phyloP scores from a whole-genome alignment of 2,113 vertebrate species.

The Carettochelys insculpta region DNA sequence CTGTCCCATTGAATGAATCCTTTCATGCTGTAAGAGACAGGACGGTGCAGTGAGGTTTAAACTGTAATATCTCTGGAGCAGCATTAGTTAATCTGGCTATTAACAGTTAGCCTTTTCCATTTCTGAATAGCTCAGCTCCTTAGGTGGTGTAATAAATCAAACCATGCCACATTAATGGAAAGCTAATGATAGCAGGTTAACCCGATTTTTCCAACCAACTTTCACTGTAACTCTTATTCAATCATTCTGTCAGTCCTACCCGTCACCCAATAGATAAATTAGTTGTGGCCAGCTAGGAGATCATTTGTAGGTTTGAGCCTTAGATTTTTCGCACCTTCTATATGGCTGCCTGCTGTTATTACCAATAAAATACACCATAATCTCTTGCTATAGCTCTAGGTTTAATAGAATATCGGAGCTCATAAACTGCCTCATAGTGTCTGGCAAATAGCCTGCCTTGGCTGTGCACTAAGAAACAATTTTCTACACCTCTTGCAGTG shows the following conservation, averaged over 20 bases:
- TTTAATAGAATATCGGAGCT: constrained; percentile 12
- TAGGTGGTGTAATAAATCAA: constrained; percentile 57
- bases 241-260: background rate
- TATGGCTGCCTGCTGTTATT: background rate
- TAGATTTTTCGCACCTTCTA: background rate
- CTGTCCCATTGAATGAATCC: background rate
- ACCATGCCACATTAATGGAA: constrained; percentile 28
- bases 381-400: background rate
- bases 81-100: constrained; percentile 54
- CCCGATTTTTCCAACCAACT: constrained; percentile 2
- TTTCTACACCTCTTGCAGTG: background rate
- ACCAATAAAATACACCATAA: background rate
- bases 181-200: constrained; percentile 55
- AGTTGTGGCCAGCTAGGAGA: no score
- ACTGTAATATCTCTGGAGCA: constrained; percentile 46
- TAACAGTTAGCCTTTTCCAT: constrained; percentile 51
- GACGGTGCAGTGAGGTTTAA: constrained; percentile 34
- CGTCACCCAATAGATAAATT: constrained; percentile 15
- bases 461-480: background rate
- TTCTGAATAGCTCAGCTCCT: constrained; percentile 61
- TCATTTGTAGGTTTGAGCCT: background rate
- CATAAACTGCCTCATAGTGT: background rate
- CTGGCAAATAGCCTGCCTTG: background rate
- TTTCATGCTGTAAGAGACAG: background rate
- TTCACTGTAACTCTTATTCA: constrained; percentile 8